Percentiles rank a stretch among this genome's conserved stretches.
Conservation (phyloP, 2,113 vertebrate genomes). For the Prionailurus bengalensis region DNA sequence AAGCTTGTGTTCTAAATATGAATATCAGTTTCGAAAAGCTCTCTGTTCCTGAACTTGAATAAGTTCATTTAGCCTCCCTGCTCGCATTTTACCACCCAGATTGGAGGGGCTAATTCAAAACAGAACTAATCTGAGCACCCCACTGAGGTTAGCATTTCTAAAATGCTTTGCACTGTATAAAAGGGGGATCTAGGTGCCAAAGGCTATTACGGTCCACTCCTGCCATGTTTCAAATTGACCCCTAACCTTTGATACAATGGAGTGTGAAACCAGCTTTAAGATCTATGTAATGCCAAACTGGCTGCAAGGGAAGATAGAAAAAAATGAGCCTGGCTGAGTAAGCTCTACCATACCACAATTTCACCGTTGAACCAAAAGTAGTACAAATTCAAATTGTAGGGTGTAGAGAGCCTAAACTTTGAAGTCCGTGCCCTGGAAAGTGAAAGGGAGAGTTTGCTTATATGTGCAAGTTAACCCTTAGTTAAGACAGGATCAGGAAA, state of each 20-base stretch:
- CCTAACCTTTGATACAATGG: conserved; percentile 52
- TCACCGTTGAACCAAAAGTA: conserved; percentile 66
- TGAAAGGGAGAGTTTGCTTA: background rate
- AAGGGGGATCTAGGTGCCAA: conserved; percentile 11
- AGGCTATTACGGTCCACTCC: background rate
- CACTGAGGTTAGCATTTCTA: conserved; percentile 62
- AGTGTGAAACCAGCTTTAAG: conserved; percentile 55
- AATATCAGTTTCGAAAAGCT: background rate
- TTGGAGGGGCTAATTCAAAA: conserved; percentile 66
- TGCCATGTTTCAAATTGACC: conserved; percentile 47
- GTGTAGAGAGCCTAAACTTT: conserved; percentile 33
- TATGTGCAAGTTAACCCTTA: conserved; percentile 50
- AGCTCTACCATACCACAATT: conserved; percentile 30
- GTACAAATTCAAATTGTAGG: conserved; percentile 57
- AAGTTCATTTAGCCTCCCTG: conserved; percentile 62
- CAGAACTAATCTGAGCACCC: conserved; percentile 66
- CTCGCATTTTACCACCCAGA: conserved; percentile 67
- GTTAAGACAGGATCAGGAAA: background rate
- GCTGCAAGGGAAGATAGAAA: background rate
- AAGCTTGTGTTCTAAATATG: background rate
- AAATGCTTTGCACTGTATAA: conserved; percentile 33
- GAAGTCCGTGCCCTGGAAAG: conserved; percentile 43
- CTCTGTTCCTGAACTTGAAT: conserved; percentile 64
- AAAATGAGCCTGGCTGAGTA: background rate
- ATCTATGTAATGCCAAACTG: conserved; percentile 31